Base-by-base conservation (phyloP, 2,888 invertebrate genomes). In the Epinotia demarniana region DNA sequence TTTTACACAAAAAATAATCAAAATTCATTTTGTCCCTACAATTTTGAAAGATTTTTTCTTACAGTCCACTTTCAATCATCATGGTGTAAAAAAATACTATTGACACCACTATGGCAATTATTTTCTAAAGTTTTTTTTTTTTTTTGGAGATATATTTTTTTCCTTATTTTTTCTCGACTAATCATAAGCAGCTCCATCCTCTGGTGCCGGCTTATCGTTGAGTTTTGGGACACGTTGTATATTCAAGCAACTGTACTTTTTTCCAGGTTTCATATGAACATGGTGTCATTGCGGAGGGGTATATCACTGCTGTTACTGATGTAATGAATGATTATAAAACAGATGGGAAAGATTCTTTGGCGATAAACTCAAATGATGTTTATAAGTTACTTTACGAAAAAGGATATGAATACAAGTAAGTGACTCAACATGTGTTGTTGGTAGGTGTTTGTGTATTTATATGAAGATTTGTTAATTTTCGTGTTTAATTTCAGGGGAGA, bases 401-500 rank as follows among this genome's bases (percentile, higher is more conserved):
- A 60, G 72, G 75, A 39, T 77, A 68, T 39, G 60, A 75, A 8
- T 77, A 77, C 53, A 70, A 61, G 76, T 76, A 68, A 66, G 58
- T 0, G 19, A 49, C 49, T 5, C 2, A 57, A 16, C 11, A 12
- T 11, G 23, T 23, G 23, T 2, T 27, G 4, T 9, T n/a, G 27
- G 13, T 3, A 23, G 13, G 2, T 67, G 0, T 1, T 19, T 2
- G 12, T 39, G n/a, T 6, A 0, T 13, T n/a, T 39, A 55, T 3
- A 33, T 61, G 16, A n/a, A 55, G 1, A 67, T 39, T 19, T 43
- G 23, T 43, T n/a, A 9, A 43, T 4, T 13, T 12, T 19, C 19
- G n/a, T 64, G 53, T 55, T 64, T 4, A 12, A 64, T 73, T 77
- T n/a, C 69, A 79, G 79, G 18, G 78, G 73, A 0, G 72, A 72